Conservation (phyloP, 2,797 vertebrate species). For the Coendou prehensilis region DNA sequence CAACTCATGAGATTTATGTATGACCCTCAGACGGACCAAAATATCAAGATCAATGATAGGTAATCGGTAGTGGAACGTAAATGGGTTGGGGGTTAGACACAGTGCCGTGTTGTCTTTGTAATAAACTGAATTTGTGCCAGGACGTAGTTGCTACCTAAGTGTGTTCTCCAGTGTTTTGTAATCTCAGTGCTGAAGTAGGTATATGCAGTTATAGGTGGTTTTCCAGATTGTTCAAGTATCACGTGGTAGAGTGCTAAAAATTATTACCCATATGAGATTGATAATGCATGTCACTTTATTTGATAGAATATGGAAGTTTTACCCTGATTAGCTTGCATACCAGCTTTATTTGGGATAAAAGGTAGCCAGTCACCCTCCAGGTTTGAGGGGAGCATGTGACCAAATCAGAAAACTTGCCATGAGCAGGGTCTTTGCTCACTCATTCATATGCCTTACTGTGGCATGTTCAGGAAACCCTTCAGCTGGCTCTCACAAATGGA, state of each 20-base stretch:
- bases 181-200: not conserved
- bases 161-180: not conserved
- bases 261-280: no score
- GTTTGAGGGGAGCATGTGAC: fast-evolving
- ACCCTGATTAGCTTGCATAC: not conserved
- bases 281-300: not conserved
- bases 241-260: not conserved
- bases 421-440: not conserved
- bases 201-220: not conserved
- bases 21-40: constrained; percentile 99
- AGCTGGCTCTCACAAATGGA: not conserved
- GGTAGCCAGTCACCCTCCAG: not conserved
- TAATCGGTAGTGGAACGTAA: constrained; percentile 77
- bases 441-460: not conserved
- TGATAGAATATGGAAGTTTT: not conserved
- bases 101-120: not conserved
- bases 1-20: constrained; percentile 99
- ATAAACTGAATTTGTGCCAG: not conserved
- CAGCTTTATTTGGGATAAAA: no score
- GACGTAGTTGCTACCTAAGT: not conserved
- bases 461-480: not conserved
- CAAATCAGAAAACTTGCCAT: fast-evolving
- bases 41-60: constrained; percentile 99
- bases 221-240: not conserved
- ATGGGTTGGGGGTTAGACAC: not conserved